These are phyloP conservation scores for Ascidia mentula DNA, from an alignment of 23 tunicate species.

Conservation along the genomic window DNA sequence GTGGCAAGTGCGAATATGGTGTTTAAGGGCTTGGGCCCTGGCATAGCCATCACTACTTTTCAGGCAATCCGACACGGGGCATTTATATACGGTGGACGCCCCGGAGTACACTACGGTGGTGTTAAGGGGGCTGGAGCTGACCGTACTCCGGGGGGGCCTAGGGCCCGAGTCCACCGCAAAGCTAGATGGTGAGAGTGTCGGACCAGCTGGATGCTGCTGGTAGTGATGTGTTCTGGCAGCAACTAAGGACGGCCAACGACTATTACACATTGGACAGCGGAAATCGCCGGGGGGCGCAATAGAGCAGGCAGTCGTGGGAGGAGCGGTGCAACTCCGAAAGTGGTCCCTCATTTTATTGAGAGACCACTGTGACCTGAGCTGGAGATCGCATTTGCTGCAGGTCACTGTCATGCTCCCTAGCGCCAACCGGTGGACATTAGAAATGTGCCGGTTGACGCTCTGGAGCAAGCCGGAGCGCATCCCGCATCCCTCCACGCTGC, in stretches of 20 bases:
- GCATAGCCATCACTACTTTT: conserved; percentile 9
- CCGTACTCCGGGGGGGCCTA: background rate
- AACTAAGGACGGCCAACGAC: conserved; percentile 7
- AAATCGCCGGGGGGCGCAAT: background rate
- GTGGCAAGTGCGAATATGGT: background rate
- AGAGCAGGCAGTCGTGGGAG: background rate
- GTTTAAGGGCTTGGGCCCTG: background rate
- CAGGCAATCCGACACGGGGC: conserved; percentile 3
- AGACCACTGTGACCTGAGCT: background rate
- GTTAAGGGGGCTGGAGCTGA: background rate
- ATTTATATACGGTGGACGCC: background rate
- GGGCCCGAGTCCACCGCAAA: background rate
- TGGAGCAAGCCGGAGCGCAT: background rate
- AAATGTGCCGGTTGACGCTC: background rate
- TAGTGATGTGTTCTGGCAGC: conserved; percentile 12
- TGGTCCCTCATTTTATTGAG: conserved; percentile 6
- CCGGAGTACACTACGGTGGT: background rate
- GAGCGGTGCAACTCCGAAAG: background rate
- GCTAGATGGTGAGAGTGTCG: background rate
- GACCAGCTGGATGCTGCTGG: conserved; percentile 8
- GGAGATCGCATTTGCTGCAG: background rate
- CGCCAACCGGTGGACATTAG: background rate
- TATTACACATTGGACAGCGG: background rate
- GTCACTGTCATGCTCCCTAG: background rate
- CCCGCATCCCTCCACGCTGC: conserved; percentile 1